Conservation (phyloP, 2,888 invertebrate genomes). For the Tryphoninae sp. region DNA sequence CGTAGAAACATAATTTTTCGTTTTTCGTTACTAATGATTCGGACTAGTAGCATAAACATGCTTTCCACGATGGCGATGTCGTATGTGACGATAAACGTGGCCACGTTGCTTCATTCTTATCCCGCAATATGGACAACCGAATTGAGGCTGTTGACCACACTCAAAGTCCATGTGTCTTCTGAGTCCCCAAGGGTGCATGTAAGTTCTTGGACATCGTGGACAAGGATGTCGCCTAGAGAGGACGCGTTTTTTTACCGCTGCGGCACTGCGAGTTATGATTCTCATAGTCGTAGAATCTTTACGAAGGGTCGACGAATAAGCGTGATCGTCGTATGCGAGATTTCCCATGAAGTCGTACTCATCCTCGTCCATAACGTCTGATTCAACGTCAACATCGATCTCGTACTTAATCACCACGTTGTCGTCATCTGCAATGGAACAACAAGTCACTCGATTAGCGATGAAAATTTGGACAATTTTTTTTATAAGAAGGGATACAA, state of each 20-base stretch:
- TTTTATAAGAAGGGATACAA: conserved; percentile 30
- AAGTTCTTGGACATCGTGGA: conserved; percentile 75
- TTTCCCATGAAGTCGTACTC: conserved; percentile 25
- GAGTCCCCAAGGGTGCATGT: conserved; percentile 76
- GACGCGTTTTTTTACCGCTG: conserved; percentile 33
- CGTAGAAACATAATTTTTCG: not conserved
- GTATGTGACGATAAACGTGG: conserved; percentile 75
- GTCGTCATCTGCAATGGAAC: conserved; percentile 50
- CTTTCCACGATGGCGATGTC: conserved; percentile 71
- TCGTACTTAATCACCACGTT: conserved; percentile 50
- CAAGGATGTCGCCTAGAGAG: conserved; percentile 71
- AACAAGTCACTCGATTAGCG: conserved; percentile 46
- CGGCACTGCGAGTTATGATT: conserved; percentile 59
- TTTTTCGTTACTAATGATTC: conserved; percentile 53
- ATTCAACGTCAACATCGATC: conserved; percentile 49
- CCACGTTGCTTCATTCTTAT: conserved; percentile 75
- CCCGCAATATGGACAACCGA: conserved; percentile 76
- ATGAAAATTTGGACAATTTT: not conserved
- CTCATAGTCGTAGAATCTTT: conserved; percentile 61
- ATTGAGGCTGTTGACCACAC: conserved; percentile 80
- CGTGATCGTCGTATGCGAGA: conserved; percentile 20
- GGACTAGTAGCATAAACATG: conserved; percentile 69
- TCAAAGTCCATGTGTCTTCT: conserved; percentile 81
- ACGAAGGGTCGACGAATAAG: conserved; percentile 30
- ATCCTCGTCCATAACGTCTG: conserved; percentile 39